Percentiles rank a stretch among this genome's conserved stretches.
These are phyloP conservation scores for Pelusios castaneus DNA, from an alignment of 2,113 vertebrate species.

Conservation along the genomic window DNA sequence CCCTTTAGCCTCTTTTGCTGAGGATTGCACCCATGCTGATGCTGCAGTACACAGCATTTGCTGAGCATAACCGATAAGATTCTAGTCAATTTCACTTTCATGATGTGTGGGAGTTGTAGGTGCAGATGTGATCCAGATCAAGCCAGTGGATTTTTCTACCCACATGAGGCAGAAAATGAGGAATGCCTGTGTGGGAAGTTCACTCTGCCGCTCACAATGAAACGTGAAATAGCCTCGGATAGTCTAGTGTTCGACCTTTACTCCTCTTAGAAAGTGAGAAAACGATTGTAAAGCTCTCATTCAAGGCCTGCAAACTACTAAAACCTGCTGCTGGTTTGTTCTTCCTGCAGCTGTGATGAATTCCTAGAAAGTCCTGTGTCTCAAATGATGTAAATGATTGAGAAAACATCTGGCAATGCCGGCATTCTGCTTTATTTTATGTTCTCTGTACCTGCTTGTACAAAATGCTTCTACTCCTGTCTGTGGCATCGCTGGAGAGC, in stretches of 20 bases:
- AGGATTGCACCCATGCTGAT: not conserved
- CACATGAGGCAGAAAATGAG: not conserved
- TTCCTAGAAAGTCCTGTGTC: not conserved
- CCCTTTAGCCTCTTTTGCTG: not conserved
- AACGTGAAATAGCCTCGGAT: not conserved
- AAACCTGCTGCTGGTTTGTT: not conserved
- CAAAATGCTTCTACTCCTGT: not conserved
- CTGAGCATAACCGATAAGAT: not conserved
- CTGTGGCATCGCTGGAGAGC: not conserved
- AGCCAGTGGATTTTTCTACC: not conserved
- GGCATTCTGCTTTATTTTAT: too few relatives aligned
- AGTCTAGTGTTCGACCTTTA: not conserved
- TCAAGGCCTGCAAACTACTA: not conserved
- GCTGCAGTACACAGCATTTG: not conserved
- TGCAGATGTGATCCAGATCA: not conserved
- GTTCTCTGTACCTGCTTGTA: not conserved
- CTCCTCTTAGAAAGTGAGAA: not conserved
- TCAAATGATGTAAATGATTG: not conserved
- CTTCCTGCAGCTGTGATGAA: not conserved
- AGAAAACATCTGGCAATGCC: not conserved
- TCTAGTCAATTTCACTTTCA: not conserved
- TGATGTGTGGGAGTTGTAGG: not conserved
- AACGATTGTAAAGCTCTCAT: not conserved
- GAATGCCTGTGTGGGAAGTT: not conserved
- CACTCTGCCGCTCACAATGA: not conserved